phyloP scores from a whole-genome alignment of 2,113 vertebrate genomes.

The zebrafish (Danio rerio) region DNA sequence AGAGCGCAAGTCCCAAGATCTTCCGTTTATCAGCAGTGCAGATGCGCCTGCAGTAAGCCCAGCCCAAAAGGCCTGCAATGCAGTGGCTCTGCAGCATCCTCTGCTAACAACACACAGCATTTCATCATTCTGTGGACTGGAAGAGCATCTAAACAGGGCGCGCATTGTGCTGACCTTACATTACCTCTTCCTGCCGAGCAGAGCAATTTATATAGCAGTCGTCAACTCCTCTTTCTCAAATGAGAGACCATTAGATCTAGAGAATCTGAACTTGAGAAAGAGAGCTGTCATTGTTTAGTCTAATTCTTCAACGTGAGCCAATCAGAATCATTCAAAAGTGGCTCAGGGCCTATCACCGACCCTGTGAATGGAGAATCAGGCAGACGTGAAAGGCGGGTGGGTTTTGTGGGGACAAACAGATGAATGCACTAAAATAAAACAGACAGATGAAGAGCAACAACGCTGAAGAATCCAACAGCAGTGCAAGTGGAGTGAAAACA shows the following conservation, averaged over 20 bases:
- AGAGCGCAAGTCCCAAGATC: constrained; percentile 24
- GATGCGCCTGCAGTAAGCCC: constrained; percentile 61
- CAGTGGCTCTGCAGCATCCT: constrained; percentile 55
- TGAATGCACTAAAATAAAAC: constrained; percentile 85
- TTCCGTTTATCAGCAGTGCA: constrained; percentile 62
- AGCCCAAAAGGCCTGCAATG: constrained; percentile 58
- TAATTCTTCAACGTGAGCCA: constrained; percentile 1
- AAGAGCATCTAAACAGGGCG: constrained; percentile 34
- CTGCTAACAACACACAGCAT: constrained; percentile 3
- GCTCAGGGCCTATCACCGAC: not conserved
- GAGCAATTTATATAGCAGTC: constrained; percentile 13
- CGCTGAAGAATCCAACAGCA: constrained; percentile 98
- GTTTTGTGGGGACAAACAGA: constrained; percentile 84
- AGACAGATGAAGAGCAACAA: constrained; percentile 93
- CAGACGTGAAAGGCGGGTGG: constrained; percentile 73
- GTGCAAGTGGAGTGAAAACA: constrained; percentile 99
- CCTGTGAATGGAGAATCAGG: constrained; percentile 11
- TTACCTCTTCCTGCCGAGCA: constrained; percentile 34
- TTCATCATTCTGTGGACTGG: constrained; percentile 18
- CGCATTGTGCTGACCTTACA: constrained; percentile 45
- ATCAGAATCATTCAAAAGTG: not conserved
- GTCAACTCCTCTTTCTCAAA: constrained; percentile 21
- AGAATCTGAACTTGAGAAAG: not conserved
- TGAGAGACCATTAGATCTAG: constrained; percentile 8
- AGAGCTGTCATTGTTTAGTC: constrained; percentile 4